Base-by-base conservation (phyloP, 2,113 vertebrate genomes). In the Lamprologus tigripictilis region DNA sequence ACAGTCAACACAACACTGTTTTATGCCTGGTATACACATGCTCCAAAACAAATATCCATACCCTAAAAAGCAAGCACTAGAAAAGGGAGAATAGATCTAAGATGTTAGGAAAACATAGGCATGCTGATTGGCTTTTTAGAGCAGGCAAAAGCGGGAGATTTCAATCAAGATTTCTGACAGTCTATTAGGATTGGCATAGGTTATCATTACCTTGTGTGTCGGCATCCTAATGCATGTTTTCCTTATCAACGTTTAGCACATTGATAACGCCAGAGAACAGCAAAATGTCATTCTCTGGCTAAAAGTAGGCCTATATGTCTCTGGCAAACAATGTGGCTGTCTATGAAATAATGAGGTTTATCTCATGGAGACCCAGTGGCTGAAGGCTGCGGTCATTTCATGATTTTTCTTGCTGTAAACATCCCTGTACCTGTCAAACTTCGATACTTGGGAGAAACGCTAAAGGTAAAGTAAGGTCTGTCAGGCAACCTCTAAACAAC, bases 101-200 rank as follows among this genome's bases (percentile, higher is more conserved):
- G 82, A 83, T 21, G 83, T 85, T 57, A 81, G 86, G 82, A 42
- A 90, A 87, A 87, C 7, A 47, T 80, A 47, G 51, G 16, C 87
- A 21, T 81, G 83, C 81, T 93, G 95, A 96, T 95, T 95, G 96
- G 92, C 92, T 93, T 92, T 89, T 94, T 80, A 63, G 94, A 90
- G 92, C 85, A 71, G 91, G 87, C 91, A 85, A 84, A 91, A 85
- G 89, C 63, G 9, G 79, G 88, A 96, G 95, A 97, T 97, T 96
- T 96, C 93, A 95, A 96, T 96, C 95, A 89, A 95, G 96, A 97
- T 97, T 96, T 94, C 91, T 84, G 94, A 94, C 93, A 94, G 94
- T 95, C 96, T 94, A 92, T 92, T 95, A 94, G 88, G 94, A 95
- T 95, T 94, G 94, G 94, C 93, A 92, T 95, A 95, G 95, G 96